Conservation (phyloP, 2,113 vertebrate species). For the Chaetura pelagica region DNA sequence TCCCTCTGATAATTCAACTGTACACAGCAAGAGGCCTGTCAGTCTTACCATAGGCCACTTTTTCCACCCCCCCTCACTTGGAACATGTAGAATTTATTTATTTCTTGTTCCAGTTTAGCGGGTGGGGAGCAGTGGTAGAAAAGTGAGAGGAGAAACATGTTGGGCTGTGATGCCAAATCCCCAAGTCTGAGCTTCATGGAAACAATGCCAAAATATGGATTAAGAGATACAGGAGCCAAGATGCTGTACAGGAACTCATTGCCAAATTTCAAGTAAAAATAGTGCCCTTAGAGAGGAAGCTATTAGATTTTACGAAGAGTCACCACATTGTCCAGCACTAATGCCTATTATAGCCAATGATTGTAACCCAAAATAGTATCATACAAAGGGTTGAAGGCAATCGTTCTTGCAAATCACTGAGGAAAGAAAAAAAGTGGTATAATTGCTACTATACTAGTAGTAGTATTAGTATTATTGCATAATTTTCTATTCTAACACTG, state of each 20-base stretch:
- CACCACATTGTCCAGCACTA: not conserved
- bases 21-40: not conserved
- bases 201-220: not conserved
- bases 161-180: not conserved
- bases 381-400: not conserved
- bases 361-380: not conserved
- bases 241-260: not conserved
- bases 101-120: not conserved
- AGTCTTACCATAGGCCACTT: not conserved
- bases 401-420: not conserved
- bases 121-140: not conserved
- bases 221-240: not conserved
- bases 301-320: not conserved
- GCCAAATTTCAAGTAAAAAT: not conserved
- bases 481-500: not conserved
- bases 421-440: not conserved
- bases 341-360: not conserved
- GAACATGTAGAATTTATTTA: not conserved
- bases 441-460: not conserved
- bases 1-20: not conserved
- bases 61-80: not conserved
- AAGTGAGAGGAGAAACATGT: conserved; percentile 24
- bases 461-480: not conserved
- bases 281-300: not conserved
- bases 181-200: not conserved